These are phyloP conservation scores for Aplochiton taeniatus DNA, from an alignment of 2,797 vertebrate genomes.

Conservation along the genomic window DNA sequence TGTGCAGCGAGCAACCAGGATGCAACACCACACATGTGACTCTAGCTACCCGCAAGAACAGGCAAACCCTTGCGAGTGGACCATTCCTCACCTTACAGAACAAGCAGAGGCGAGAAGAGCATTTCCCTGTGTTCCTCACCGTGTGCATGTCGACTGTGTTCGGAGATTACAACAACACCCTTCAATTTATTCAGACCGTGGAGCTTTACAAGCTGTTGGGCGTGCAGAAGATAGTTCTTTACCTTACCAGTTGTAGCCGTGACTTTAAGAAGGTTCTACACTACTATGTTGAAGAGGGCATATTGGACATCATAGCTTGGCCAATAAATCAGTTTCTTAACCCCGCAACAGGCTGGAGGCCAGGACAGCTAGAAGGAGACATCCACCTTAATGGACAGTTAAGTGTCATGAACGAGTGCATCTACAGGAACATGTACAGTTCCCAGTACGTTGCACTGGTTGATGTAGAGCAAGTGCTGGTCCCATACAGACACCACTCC, in stretches of 20 bases:
- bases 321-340: slow-evolving; percentile 58
- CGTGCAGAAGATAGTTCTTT: slow-evolving; percentile 62
- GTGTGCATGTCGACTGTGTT: slow-evolving; percentile 71
- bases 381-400: slow-evolving; percentile 70
- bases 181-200: slow-evolving; percentile 70
- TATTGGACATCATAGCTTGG: slow-evolving; percentile 63
- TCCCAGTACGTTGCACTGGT: slow-evolving; percentile 65
- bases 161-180: slow-evolving; percentile 63
- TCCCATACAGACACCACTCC: slow-evolving; percentile 54
- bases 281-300: slow-evolving; percentile 61
- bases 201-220: slow-evolving; percentile 73
- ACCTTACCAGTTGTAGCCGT: slow-evolving; percentile 65
- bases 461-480: slow-evolving; percentile 69
- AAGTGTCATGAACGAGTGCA: slow-evolving; percentile 67
- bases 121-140: slow-evolving; percentile 55
- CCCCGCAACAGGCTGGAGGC: slow-evolving; percentile 46
- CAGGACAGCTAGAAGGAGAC: slow-evolving; percentile 33
- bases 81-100: slow-evolving; percentile 48
- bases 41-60: slow-evolving; percentile 4
- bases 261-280: slow-evolving; percentile 61
- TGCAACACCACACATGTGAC: slow-evolving; percentile 45
- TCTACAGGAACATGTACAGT: slow-evolving; percentile 69
- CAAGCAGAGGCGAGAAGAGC: slow-evolving; percentile 25
- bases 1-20: slow-evolving; percentile 29
- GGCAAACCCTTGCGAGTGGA: neutral